A percentile compares a stretch with the other conserved stretches of the same genome.
Conservation (phyloP, 2,888 invertebrate genomes). For the Leucophora obtusa region DNA sequence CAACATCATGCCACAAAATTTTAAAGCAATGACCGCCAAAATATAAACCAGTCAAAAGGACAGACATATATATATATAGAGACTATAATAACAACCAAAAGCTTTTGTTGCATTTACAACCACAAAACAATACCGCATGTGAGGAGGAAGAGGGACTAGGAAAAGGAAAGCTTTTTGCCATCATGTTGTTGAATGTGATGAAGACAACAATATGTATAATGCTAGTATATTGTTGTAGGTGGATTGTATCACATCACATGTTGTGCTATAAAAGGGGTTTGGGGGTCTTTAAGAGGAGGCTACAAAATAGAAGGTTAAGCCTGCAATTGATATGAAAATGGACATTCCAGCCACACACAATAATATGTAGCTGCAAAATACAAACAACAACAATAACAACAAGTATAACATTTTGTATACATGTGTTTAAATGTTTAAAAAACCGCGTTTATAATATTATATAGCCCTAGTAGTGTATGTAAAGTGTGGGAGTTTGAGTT, state of each 20-base stretch:
- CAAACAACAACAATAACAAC: constrained; percentile 45
- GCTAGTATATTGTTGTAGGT: constrained; percentile 7
- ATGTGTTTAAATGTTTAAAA: constrained; percentile 48
- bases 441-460: constrained; percentile 61
- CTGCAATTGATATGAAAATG: constrained; percentile 67
- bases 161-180: background rate
- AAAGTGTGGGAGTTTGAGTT: background rate
- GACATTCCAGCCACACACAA: constrained; percentile 52
- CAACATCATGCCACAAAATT: constrained; percentile 39
- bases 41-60: constrained; percentile 61
- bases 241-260: background rate
- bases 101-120: constrained; percentile 61
- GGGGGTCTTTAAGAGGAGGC: constrained; percentile 1
- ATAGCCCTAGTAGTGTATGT: background rate
- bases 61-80: constrained; percentile 33
- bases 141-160: background rate
- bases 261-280: background rate
- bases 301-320: constrained; percentile 58
- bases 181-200: constrained; percentile 33
- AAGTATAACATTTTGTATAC: constrained; percentile 54
- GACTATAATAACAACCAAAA: constrained; percentile 55
- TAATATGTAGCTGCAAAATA: constrained; percentile 32
- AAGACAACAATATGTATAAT: constrained; percentile 60
- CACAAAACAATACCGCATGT: constrained; percentile 61
- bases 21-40: constrained; percentile 66